These are phyloP conservation scores for Bungarus multicinctus DNA, from an alignment of 2,113 vertebrate species.

Conservation along the genomic window DNA sequence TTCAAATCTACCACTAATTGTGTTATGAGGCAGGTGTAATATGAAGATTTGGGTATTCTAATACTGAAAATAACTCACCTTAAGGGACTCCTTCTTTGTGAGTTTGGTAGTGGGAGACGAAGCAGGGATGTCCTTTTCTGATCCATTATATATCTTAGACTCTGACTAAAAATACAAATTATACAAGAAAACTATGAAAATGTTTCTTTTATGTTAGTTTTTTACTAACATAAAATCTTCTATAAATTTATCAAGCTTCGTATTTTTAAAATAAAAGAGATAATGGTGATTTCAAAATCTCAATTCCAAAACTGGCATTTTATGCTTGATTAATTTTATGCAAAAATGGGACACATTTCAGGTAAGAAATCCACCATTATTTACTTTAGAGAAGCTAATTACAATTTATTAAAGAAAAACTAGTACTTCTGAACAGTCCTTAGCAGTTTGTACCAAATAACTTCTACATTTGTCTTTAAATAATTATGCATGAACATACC, in stretches of 20 bases:
- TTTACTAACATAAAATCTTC: not conserved
- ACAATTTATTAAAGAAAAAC: not conserved
- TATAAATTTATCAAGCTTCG: not conserved
- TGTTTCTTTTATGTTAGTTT: not conserved
- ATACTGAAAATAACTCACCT: conserved; percentile 73
- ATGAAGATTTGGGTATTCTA: not conserved
- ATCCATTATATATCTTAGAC: conserved; percentile 98
- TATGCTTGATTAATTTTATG: not conserved
- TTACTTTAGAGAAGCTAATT: not conserved
- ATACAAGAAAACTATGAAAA: conserved; percentile 25
- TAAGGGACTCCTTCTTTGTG: conserved; percentile 98
- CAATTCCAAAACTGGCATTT: not conserved
- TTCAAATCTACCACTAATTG: not conserved
- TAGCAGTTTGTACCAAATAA: not conserved
- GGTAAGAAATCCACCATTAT: not conserved
- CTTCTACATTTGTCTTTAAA: not conserved
- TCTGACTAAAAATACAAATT: conserved; percentile 83
- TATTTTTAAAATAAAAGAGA: not conserved
- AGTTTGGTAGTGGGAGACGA: conserved; percentile 82
- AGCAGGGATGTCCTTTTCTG: conserved; percentile 84
- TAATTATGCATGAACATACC: not conserved
- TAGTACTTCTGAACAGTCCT: not conserved
- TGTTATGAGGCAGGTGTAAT: not conserved
- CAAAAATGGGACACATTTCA: not conserved
- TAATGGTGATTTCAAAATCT: not conserved